These are phyloP conservation scores for Agrochola litura DNA, from an alignment of 2,888 invertebrate genomes.

Conservation along the genomic window DNA sequence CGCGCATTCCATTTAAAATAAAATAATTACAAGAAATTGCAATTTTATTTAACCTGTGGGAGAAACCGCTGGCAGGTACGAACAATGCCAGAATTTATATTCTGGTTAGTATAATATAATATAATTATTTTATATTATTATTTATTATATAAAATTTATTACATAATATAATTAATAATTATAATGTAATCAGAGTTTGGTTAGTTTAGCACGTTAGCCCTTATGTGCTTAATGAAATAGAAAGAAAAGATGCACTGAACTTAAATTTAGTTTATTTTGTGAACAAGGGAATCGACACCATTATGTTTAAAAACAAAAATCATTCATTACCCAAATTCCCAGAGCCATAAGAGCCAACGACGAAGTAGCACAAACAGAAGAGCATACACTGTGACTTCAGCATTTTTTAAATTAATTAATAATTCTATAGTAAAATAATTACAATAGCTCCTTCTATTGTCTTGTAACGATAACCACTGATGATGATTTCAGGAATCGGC, in stretches of 20 bases:
- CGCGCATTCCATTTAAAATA: no score
- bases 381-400: conserved; percentile 31
- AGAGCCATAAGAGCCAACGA: conserved; percentile 5
- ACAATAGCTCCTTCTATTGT: conserved; percentile 10
- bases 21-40: no score
- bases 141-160: no score
- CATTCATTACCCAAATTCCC: conserved; percentile 32
- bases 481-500: background rate
- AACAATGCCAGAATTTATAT: background rate
- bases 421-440: background rate
- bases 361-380: conserved; percentile 39
- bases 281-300: no score
- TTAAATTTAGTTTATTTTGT: no score
- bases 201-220: background rate
- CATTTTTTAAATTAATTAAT: conserved; percentile 31
- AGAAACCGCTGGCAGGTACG: background rate
- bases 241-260: no score
- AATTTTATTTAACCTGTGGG: background rate
- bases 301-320: background rate
- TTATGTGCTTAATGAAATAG: no score
- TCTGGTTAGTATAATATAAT: no score
- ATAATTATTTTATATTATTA: no score
- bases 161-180: no score
- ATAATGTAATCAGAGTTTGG: no score
- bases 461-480: conserved; percentile 25